These are phyloP conservation scores for Napeogenes sylphis DNA, from an alignment of 2,888 invertebrate species.

Conservation along the genomic window DNA sequence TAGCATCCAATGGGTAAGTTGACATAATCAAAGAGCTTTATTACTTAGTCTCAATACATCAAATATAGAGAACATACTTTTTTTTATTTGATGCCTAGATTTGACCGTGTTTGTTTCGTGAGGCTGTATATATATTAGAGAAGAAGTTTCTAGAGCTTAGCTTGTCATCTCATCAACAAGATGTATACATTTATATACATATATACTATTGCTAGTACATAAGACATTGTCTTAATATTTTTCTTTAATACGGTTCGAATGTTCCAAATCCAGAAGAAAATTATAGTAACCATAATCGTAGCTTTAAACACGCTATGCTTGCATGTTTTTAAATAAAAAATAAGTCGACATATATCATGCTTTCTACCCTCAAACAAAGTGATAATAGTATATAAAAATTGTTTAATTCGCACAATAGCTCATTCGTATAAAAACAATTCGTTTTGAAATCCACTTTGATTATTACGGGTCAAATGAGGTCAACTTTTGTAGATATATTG, in stretches of 20 bases:
- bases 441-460: background rate
- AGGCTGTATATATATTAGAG: background rate
- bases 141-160: constrained; percentile 10
- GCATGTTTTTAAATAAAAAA: background rate
- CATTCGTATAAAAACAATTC: too few species aligned
- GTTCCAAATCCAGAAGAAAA: background rate
- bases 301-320: background rate
- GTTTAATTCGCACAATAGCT: background rate
- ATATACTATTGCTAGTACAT: too few species aligned
- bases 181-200: too few species aligned
- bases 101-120: background rate
- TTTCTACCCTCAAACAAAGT: too few species aligned
- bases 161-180: constrained; percentile 5
- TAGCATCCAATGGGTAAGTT: constrained; percentile 89
- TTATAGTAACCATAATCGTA: background rate
- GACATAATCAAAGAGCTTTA: constrained; percentile 59
- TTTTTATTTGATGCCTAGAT: constrained; percentile 34
- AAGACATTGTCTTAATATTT: background rate
- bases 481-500: constrained; percentile 79
- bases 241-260: background rate
- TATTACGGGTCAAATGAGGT: constrained; percentile 5
- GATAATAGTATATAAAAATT: background rate
- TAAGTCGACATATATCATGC: too few species aligned
- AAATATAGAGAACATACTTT: constrained; percentile 15
- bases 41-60: constrained; percentile 37